Base-by-base conservation (phyloP, 2,888 invertebrate genomes). In the Linnaemya vulpina region DNA sequence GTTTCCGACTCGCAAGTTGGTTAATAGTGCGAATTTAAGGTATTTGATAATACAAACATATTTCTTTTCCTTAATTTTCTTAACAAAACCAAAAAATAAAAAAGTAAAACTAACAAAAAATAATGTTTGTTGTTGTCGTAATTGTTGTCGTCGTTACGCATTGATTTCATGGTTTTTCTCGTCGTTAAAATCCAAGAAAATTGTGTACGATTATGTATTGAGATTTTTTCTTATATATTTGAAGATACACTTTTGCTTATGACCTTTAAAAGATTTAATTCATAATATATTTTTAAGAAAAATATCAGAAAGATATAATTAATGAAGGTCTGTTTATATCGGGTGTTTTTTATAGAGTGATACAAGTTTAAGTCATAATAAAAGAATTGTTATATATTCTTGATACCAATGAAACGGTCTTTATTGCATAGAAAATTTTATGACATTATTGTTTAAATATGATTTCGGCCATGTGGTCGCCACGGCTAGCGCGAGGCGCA, bases 11-110 rank as follows among this genome's bases (percentile, higher is more conserved):
- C 62, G 22, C 15, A 74, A 46, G 22, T 67, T 60, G 74, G 85
- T 79, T 85, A 83, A 82, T 79, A 79, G 82, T 85, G 85, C 85
- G 79, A 82, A 83, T 83, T 85, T 78, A 71, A 78, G 82, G 65
- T 75, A 82, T 82, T 78, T 58, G 49, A 13, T 30, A 30, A 30
- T 30, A 30, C 30, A 30, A 2, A 30, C n/a, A n/a, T n/a, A 30
- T 38, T 40, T 58, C 22, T 49, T 40, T 53, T 53, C 17, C 20
- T 68, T 68, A 13, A 68, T 35, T 68, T 51, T 40, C 20, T 58
- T 51, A 62, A 68, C 35, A 60, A 17, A 38, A 55, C 2, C 30
- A 5, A 30, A 30, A 5, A n/a, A n/a, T n/a, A 30, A 5, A 30
- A 30, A 30, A 30, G 30, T n/a, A n/a, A n/a, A n/a, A n/a, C n/a